A percentile compares a stretch with the other conserved stretches of the same genome.
These are phyloP conservation scores for Dromiciops gliroides DNA, from an alignment of 2,113 vertebrate species.

Conservation along the genomic window DNA sequence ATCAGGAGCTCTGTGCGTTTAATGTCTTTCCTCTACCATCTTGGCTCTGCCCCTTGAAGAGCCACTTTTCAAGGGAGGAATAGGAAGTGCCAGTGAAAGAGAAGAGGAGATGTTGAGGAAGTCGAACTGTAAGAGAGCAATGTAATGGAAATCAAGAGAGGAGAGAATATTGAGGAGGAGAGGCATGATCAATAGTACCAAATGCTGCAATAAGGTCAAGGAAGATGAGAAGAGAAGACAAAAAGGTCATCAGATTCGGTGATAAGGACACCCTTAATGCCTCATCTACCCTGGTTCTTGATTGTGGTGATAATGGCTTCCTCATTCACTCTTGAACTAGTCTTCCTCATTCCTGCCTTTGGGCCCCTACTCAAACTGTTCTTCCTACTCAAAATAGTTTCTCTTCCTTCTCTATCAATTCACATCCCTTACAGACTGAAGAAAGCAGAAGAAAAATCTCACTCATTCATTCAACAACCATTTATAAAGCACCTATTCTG, in stretches of 20 bases:
- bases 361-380: not conserved
- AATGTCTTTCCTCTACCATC: too few species aligned
- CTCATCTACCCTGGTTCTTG: not conserved
- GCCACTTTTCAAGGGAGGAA: not conserved
- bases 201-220: not conserved
- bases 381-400: not conserved
- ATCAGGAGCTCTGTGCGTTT: too few species aligned
- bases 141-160: not conserved
- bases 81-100: not conserved
- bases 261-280: not conserved
- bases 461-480: not conserved
- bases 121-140: not conserved
- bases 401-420: not conserved
- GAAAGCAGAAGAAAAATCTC: not conserved
- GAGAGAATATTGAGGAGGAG: not conserved
- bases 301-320: too few species aligned
- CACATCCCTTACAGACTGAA: not conserved
- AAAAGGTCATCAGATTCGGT: not conserved
- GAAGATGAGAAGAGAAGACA: not conserved
- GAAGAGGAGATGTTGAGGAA: not conserved
- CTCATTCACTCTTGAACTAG: too few species aligned
- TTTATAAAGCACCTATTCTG: not conserved
- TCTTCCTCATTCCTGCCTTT: not conserved
- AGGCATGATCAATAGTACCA: not conserved
- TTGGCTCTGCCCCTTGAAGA: too few species aligned